Percentiles rank a stretch among this genome's conserved stretches.
These are phyloP conservation scores for Sebastes oblongus DNA, from an alignment of 2,797 vertebrate species.

Conservation along the genomic window DNA sequence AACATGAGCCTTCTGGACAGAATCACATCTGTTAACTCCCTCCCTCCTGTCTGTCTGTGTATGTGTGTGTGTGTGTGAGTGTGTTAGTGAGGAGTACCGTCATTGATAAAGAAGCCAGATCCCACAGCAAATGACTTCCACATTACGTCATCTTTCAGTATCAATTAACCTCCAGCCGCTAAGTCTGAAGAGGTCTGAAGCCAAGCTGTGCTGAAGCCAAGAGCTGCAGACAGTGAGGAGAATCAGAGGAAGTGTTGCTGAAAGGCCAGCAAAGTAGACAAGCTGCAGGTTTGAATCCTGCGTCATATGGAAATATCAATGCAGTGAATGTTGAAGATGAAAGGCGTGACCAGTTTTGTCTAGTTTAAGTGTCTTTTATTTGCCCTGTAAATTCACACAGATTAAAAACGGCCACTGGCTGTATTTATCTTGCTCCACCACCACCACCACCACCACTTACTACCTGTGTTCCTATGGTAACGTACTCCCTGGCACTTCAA, in stretches of 20 bases:
- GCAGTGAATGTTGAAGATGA: neutral
- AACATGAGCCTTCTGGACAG: slow-evolving; percentile 35
- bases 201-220: slow-evolving; percentile 26
- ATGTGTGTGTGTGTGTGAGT: neutral
- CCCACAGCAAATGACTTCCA: slow-evolving; percentile 49
- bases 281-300: neutral
- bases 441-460: neutral
- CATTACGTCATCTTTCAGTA: slow-evolving; percentile 60
- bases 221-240: slow-evolving; percentile 28
- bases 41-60: slow-evolving; percentile 6
- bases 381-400: neutral
- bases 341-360: neutral
- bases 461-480: slow-evolving; percentile 49
- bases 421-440: neutral
- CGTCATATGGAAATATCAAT: neutral
- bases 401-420: neutral
- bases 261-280: neutral
- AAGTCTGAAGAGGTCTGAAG: slow-evolving; percentile 33
- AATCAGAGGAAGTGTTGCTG: slow-evolving; percentile 21
- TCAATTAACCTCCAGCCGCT: slow-evolving; percentile 46
- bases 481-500: neutral
- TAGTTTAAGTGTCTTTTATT: neutral
- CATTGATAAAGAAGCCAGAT: slow-evolving; percentile 70
- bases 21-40: slow-evolving; percentile 39
- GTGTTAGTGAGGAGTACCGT: slow-evolving; percentile 1